Evolutionary conservation across 2,888 invertebrate species (phyloP), one percentile per base, ranked within the genome.

Genomic region (Heteropelma amictum): DNA sequence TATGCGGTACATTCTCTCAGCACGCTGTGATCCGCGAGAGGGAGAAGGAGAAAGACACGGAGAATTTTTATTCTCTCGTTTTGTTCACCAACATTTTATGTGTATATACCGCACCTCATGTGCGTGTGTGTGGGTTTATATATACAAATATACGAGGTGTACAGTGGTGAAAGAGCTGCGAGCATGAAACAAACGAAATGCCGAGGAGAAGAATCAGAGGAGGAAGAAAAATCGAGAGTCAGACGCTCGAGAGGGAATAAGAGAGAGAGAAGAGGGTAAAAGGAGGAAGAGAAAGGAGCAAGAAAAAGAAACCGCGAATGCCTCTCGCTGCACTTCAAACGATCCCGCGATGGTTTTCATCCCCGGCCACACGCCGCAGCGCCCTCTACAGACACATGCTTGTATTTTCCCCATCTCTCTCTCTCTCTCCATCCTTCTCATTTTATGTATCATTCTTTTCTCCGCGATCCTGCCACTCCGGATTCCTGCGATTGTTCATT

Each of bases 401-500:
- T 53, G 47, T 53, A 63, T 33, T 35, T 69, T 23, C 40, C 19
- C 14, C 38, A 21, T 30, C 49, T 26, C 45, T 42, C 7, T 26
- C 14, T 33, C 19, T 42, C 42, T 47, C 12, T 72, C 47, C 33
- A 42, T 53, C 60, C 49, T 40, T 56, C 61, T 38, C 26, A 38
- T 38, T 38, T 12, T 38, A 38, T 38, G 12, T 38, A 26, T 17
- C 47, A 7, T 35, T 35, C 35, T 64, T 38, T 40, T 63, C 58
- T 54, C 21, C 45, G 45, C 54, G n/a, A 33, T 14, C 12, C 60
- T 47, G 78, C 85, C 84, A 85, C 86, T 85, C 86, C 83, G 87
- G 84, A 88, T 88, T 88, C 88, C 87, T 87, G 87, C 86, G 88
- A 88, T 88, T 87, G 88, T 88, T 88, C 87, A 87, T 87, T 88